A percentile compares a stretch with the other conserved stretches of the same genome.
These are phyloP conservation scores for Orthochromis indermauri DNA, from an alignment of 2,113 vertebrate species.

Conservation along the genomic window DNA sequence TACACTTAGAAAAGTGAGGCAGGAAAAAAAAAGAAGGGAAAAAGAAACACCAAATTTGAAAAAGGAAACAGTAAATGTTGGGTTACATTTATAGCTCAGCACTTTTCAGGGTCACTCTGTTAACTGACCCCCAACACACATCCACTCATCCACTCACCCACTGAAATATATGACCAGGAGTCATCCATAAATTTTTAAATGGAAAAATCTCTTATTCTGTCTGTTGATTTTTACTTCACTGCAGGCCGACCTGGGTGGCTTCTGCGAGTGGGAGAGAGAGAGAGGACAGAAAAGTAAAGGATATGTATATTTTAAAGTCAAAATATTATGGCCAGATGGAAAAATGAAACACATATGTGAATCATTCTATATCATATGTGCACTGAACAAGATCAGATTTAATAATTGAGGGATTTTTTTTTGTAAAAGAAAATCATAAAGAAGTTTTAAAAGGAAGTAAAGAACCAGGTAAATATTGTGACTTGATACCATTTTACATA, in stretches of 20 bases:
- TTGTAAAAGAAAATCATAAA: neutral
- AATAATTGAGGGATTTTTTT: neutral
- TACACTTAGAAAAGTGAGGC: neutral
- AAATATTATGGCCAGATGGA: neutral
- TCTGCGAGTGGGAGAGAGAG: neutral
- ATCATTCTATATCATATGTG: neutral
- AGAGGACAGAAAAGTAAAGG: neutral
- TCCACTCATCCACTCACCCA: neutral
- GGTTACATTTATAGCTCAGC: conserved; percentile 43
- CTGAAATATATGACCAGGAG: neutral
- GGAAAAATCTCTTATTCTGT: conserved; percentile 19
- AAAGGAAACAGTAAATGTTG: conserved; percentile 21
- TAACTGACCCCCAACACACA: conserved; percentile 31
- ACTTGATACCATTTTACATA: neutral
- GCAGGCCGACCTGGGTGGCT: conserved; percentile 24
- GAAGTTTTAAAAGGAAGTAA: neutral
- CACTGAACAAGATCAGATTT: neutral
- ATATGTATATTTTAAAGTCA: neutral
- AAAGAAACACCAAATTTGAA: neutral
- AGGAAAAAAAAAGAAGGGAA: neutral
- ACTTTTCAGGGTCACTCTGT: conserved; percentile 53
- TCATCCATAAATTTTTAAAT: conserved; percentile 23
- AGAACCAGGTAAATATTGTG: neutral
- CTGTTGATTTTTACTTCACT: conserved; percentile 26
- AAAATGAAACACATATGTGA: neutral